Evolutionary conservation across 2,888 invertebrate genomes (phyloP), one percentile per base, ranked within the genome.

Genomic region (Sphinx pinastri): DNA sequence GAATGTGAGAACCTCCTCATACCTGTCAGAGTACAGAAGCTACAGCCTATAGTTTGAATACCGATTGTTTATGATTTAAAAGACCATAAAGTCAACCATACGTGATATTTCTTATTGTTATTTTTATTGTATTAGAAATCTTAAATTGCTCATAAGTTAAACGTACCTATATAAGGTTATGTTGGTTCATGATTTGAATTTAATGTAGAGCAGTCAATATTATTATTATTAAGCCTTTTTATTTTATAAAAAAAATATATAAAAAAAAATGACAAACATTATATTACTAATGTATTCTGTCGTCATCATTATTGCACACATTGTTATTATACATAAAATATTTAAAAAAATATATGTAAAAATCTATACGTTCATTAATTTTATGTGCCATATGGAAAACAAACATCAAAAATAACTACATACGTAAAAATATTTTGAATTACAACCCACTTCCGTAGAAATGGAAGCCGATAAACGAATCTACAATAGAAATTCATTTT

Each of bases 1-100:
- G 79, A 80, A 84, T 81, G 80, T 80, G 74, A 76, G 74, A 75
- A 52, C 51, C 71, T 13, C 19, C n/a, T 12, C 25, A 25, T 10
- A 13, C 13, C 19, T 2, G 16, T 55, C 1, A 19, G 49, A 47
- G 47, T 63, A 7, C 63, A 63, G 63, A 49, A 63, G 49, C 63
- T 19, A 19, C 54, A 11, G 14, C 19, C 11, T 49, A 16, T 47
- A 10, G 49, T 19, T 63, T 63, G 63, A 49, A 49, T 63, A 19
- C 19, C 63, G 47, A 63, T 63, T 63, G 63, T 63, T 63, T 63
- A 63, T 47, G 63, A 63, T 63, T 63, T 47, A 25, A 63, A 47
- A 63, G 19, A 19, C 16, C 11, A 63, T 63, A 63, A 63, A 63
- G 19, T 63, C 49, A 6, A 10, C 16, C 16, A 45, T 60, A 60